Percentiles rank a stretch among this genome's conserved stretches.
Evolutionary conservation across 2,797 vertebrate genomes (phyloP).

Genomic region (Apodemus agrarius): DNA sequence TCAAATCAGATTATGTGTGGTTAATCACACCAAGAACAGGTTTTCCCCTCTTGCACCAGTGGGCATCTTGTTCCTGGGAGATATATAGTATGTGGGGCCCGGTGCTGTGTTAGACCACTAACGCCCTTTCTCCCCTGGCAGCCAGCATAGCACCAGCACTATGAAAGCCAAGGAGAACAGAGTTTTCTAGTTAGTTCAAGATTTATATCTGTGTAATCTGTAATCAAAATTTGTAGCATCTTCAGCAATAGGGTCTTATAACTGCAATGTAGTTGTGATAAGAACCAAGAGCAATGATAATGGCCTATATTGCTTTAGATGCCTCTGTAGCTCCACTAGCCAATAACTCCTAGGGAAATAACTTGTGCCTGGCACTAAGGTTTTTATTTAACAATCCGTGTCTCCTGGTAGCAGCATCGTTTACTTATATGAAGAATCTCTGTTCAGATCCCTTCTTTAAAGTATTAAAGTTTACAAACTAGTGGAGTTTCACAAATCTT

Average conservation of each 20-base stretch:
- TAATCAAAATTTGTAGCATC: not conserved
- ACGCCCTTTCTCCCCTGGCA: not conserved
- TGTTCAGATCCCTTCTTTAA: not conserved
- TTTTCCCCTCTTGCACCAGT: not conserved
- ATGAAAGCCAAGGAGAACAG: not conserved
- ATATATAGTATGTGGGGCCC: not conserved
- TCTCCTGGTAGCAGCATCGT: not conserved
- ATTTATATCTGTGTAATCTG: not conserved
- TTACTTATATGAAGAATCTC: not conserved
- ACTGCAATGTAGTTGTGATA: not conserved
- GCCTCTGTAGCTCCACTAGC: not conserved
- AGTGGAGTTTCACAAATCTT: not conserved
- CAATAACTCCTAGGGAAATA: not conserved
- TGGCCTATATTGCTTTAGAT: not conserved
- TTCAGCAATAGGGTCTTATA: not conserved
- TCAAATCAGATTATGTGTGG: not conserved
- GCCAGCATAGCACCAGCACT: not conserved
- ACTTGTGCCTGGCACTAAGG: not conserved
- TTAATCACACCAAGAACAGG: not conserved
- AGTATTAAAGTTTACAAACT: not conserved
- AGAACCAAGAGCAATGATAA: not conserved
- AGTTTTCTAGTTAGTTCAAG: not conserved
- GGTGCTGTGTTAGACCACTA: not conserved
- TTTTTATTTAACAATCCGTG: not conserved
- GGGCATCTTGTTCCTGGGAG: not conserved